Evolutionary conservation across 1,140 invertebrate species (phyloP), one percentile per base, ranked within the genome.

Genomic region (Lerema accius): DNA sequence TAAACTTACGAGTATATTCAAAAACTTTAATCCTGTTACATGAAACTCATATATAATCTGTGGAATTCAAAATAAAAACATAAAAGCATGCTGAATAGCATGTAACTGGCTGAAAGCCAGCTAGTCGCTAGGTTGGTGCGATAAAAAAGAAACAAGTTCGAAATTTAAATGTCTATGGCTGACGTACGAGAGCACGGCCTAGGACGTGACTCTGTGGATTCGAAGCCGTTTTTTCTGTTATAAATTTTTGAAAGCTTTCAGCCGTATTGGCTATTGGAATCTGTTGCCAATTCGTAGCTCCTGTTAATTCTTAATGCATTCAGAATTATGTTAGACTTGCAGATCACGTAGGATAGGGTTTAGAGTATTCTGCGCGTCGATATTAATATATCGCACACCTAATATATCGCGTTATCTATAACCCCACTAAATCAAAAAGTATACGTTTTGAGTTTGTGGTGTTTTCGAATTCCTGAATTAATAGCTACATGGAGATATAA

Each of bases 111-210:
- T 56, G 40, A 45, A 56, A 56, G 53, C 53, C 53, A 56, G 51
- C 37, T 19, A 42, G 53, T 43, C 26, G 42, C 40, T 26, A 23
- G 35, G 40, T 28, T n/a, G 26, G 23, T 32, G 40, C 40, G 39
- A 45, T 56, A 45, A 56, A 56, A 56, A 56, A 56, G 51, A 56
- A 45, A 56, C 7, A 55, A 26, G 19, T 56, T 56, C 53, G 53
- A 56, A 56, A 42, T 56, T 56, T 56, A 56, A 56, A 56, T 45
- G 53, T 56, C 53, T 45, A 56, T 45, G 40, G 39, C 53, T 56
- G 53, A 56, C 53, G 40, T 56, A 56, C 40, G 40, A 17, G 42
- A 19, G 40, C 42, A 56, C 40, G 40, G 10, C 23, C 3, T 56
- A 14, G 40, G 10, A 56, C 53, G 53, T 56, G 53, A 56, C 53